These are phyloP conservation scores for Ondatra zibethicus DNA, from an alignment of 2,113 vertebrate genomes.

Conservation along the genomic window DNA sequence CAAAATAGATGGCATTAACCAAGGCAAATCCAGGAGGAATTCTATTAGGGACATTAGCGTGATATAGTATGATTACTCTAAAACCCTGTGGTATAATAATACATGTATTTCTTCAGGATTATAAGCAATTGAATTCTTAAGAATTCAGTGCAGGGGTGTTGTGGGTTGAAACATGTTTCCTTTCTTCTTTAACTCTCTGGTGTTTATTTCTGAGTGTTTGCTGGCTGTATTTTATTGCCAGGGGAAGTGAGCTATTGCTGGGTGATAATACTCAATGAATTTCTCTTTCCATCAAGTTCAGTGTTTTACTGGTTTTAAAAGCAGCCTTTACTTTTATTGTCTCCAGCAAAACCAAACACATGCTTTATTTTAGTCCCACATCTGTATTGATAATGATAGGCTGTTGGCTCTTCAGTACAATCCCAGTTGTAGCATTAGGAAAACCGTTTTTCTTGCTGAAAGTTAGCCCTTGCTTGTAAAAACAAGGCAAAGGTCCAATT, in stretches of 20 bases:
- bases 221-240: constrained; percentile 62
- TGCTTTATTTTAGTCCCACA: constrained; percentile 61
- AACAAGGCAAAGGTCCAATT: constrained; percentile 76
- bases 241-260: constrained; percentile 54
- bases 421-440: constrained; percentile 68
- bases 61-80: neutral
- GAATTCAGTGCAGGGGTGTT: constrained; percentile 34
- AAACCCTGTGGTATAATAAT: neutral
- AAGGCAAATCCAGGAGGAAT: constrained; percentile 48
- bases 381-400: constrained; percentile 74
- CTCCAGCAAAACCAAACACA: constrained; percentile 65
- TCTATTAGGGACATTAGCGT: constrained; percentile 8
- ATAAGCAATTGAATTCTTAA: constrained; percentile 41
- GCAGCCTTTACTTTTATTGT: constrained; percentile 74
- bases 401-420: constrained; percentile 45
- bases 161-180: constrained; percentile 21
- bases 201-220: constrained; percentile 70
- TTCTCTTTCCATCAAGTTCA: constrained; percentile 68
- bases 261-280: constrained; percentile 70
- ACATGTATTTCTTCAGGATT: constrained; percentile 25
- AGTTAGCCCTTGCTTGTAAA: constrained; percentile 72
- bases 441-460: constrained; percentile 67
- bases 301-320: constrained; percentile 74
- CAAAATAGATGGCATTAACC: constrained; percentile 65
- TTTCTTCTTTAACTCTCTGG: constrained; percentile 54